phyloP scores from a whole-genome alignment of 2,113 vertebrate species.

The Telmatochromis brichardi region DNA sequence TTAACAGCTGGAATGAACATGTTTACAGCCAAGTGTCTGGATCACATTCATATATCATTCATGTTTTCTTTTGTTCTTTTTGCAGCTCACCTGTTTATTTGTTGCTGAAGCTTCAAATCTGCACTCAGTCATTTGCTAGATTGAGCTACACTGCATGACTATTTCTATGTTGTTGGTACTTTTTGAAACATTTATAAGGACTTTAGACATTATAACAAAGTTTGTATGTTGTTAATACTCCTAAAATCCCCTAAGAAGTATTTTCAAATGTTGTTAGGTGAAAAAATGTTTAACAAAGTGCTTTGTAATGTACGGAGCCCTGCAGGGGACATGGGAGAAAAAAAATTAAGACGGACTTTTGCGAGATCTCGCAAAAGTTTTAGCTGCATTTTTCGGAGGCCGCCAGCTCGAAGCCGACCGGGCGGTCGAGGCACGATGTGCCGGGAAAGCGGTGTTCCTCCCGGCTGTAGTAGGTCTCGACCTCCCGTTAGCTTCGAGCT shows the following conservation, averaged over 20 bases:
- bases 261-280: too few relatives aligned
- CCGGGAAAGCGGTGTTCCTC: too few relatives aligned
- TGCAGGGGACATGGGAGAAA: too few relatives aligned
- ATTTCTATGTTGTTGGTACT: not conserved
- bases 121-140: rapidly evolving
- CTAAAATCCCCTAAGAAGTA: not conserved
- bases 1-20: not conserved
- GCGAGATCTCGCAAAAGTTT: too few relatives aligned
- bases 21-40: rapidly evolving
- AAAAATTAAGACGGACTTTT: too few relatives aligned
- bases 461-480: too few relatives aligned
- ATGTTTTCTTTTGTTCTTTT: not conserved
- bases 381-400: not conserved
- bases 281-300: not conserved
- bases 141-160: not conserved
- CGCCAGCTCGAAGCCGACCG: rapidly evolving
- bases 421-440: too few relatives aligned
- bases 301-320: not conserved
- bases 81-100: not conserved
- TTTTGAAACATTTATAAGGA: not conserved
- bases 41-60: not conserved
- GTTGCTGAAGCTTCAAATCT: not conserved
- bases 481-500: too few relatives aligned
- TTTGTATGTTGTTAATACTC: not conserved
- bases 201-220: not conserved